Evolutionary conservation across 2,113 vertebrate genomes (phyloP).

Genomic region (Trichomycterus rosablanca): DNA sequence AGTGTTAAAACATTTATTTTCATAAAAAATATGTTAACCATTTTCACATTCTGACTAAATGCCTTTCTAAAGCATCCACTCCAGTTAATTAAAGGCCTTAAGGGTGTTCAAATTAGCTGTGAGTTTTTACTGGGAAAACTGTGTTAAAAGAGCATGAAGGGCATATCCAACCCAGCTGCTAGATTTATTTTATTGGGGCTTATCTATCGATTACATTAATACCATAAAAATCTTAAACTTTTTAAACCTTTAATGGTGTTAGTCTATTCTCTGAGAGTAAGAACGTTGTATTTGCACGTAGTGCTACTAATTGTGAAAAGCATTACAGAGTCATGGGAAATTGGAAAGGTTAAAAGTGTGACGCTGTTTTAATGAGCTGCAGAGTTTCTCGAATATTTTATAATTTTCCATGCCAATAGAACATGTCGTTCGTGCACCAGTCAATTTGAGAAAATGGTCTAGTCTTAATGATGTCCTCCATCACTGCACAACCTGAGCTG

Average conservation of each 20-base stretch:
- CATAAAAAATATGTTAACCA: neutral
- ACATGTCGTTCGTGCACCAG: constrained; percentile 40
- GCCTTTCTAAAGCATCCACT: neutral
- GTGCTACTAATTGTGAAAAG: constrained; percentile 6
- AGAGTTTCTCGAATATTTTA: constrained; percentile 40
- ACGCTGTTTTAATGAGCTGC: constrained; percentile 40
- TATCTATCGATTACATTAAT: too few relatives aligned
- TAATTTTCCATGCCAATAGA: constrained; percentile 43
- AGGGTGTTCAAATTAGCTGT: neutral
- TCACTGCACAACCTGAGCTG: constrained; percentile 36
- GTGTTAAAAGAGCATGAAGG: neutral
- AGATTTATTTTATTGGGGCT: too few relatives aligned
- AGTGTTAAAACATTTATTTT: constrained; percentile 1
- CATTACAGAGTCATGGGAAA: constrained; percentile 21
- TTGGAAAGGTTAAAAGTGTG: constrained; percentile 38
- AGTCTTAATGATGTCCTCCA: constrained; percentile 42
- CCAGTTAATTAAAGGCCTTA: neutral
- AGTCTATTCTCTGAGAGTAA: neutral
- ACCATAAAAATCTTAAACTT: neutral
- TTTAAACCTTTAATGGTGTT: neutral
- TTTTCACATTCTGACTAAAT: neutral
- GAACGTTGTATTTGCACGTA: constrained; percentile 1
- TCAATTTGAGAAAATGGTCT: constrained; percentile 38
- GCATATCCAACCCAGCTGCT: too few relatives aligned
- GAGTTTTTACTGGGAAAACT: neutral